Conservation (phyloP, 2,888 invertebrate species). For the Craniophora ligustri region DNA sequence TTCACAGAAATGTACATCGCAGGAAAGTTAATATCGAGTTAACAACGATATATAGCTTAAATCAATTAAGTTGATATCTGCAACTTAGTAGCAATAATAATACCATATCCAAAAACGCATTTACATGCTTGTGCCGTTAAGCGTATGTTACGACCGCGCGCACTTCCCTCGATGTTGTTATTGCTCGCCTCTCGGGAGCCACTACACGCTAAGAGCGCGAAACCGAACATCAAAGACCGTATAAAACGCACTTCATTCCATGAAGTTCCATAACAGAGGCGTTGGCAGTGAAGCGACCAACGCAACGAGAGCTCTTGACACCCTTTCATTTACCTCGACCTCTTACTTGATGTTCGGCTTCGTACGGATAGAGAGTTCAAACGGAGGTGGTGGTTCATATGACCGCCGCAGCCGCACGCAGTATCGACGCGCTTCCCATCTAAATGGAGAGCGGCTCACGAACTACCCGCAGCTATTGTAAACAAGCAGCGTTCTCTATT, state of each 20-base stretch:
- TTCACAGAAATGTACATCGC: too few relatives aligned
- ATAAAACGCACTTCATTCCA: constrained; percentile 85
- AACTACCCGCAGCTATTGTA: constrained; percentile 86
- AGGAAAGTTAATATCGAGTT: too few relatives aligned
- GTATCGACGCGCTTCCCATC: constrained; percentile 82
- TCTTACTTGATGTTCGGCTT: constrained; percentile 48
- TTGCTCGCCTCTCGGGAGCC: constrained; percentile 76
- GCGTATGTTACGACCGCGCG: constrained; percentile 69
- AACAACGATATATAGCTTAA: too few relatives aligned
- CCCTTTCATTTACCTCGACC: constrained; percentile 59
- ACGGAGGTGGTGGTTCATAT: constrained; percentile 68
- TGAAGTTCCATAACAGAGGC: constrained; percentile 82
- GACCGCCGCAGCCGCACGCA: constrained; percentile 74
- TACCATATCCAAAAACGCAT: constrained; percentile 57
- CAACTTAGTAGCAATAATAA: constrained; percentile 35
- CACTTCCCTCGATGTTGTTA: constrained; percentile 77
- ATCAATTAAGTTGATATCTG: constrained; percentile 15
- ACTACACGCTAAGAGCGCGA: constrained; percentile 79
- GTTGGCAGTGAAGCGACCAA: constrained; percentile 71
- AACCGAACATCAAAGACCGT: constrained; percentile 84
- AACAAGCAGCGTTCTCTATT: constrained; percentile 85
- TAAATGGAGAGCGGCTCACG: constrained; percentile 84
- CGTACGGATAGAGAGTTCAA: constrained; percentile 62
- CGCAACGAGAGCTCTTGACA: constrained; percentile 67
- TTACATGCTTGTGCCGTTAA: constrained; percentile 68